Evolutionary conservation across 2,797 vertebrate species (phyloP).

Genomic region (Simalia tracyae): DNA sequence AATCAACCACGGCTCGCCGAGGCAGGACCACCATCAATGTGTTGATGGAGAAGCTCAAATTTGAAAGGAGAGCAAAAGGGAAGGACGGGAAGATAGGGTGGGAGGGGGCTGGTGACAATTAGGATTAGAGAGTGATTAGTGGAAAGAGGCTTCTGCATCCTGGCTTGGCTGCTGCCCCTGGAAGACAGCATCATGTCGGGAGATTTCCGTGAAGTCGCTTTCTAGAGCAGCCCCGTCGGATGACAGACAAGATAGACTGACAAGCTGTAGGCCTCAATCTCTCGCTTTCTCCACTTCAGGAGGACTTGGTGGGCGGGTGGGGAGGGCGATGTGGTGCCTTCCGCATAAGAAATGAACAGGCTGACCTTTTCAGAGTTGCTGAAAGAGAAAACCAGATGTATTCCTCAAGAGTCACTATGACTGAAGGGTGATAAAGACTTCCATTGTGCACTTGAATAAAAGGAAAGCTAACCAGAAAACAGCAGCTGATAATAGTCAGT

Average conservation of each 20-base stretch:
- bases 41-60: not conserved
- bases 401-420: slow-evolving; percentile 84
- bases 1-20: slow-evolving; percentile 37
- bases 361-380: slow-evolving; percentile 82
- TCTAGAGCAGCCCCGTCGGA: slow-evolving; percentile 77
- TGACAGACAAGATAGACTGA: slow-evolving; percentile 76
- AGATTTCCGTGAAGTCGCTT: slow-evolving; percentile 70
- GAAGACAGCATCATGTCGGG: slow-evolving; percentile 63
- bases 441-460: slow-evolving; percentile 81
- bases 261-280: slow-evolving; percentile 70
- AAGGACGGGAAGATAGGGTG: not conserved
- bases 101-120: not conserved
- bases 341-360: slow-evolving; percentile 82
- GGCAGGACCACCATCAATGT: not conserved
- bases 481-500: slow-evolving; percentile 82
- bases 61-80: slow-evolving; percentile 3
- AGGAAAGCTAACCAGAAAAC: slow-evolving; percentile 82
- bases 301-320: slow-evolving; percentile 56
- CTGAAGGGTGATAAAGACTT: slow-evolving; percentile 80
- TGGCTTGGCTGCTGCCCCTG: slow-evolving; percentile 30
- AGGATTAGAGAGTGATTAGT: not conserved
- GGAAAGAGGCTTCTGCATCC: slow-evolving; percentile 13
- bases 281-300: slow-evolving; percentile 63
- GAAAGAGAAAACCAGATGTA: slow-evolving; percentile 85
- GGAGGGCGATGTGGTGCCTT: slow-evolving; percentile 73